Percentiles rank a stretch among this genome's conserved stretches.
phyloP scores from a whole-genome alignment of 2,888 invertebrate genomes.

The Tiphia femorata region DNA sequence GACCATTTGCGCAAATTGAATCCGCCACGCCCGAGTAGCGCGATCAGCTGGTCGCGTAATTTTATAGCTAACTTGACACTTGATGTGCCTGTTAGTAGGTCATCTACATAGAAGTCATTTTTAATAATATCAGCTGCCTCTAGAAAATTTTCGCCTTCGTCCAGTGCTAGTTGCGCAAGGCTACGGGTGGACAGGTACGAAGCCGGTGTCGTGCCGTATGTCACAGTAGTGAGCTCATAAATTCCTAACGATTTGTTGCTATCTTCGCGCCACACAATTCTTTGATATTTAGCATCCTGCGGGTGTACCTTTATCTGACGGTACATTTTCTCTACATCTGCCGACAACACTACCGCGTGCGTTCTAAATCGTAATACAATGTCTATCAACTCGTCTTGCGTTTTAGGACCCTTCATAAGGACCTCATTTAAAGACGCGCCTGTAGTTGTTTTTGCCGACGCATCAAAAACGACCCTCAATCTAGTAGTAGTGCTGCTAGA shows the following conservation, averaged over 20 bases:
- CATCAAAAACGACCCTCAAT: conserved; percentile 8
- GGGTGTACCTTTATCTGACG: conserved; percentile 9
- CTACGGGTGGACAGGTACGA: neutral
- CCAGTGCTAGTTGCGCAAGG: neutral
- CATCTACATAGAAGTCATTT: neutral
- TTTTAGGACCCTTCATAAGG: neutral
- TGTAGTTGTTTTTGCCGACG: neutral
- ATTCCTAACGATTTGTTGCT: too few species aligned
- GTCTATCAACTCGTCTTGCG: neutral
- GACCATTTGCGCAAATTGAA: neutral
- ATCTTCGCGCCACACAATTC: conserved; percentile 26
- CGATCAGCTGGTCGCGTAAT: neutral
- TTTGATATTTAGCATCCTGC: conserved; percentile 16
- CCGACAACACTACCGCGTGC: conserved; percentile 13
- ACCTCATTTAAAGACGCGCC: conserved; percentile 9
- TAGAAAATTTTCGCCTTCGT: neutral
- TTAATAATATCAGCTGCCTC: neutral
- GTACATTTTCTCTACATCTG: conserved; percentile 20
- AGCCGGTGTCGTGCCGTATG: neutral
- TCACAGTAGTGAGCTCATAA: neutral
- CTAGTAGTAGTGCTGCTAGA: neutral
- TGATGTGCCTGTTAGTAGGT: neutral
- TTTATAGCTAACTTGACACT: neutral
- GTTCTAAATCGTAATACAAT: conserved; percentile 11
- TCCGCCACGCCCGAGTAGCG: neutral